Evolutionary conservation across 1,140 invertebrate species (phyloP).

Genomic region (Apocrypta bakeri): DNA sequence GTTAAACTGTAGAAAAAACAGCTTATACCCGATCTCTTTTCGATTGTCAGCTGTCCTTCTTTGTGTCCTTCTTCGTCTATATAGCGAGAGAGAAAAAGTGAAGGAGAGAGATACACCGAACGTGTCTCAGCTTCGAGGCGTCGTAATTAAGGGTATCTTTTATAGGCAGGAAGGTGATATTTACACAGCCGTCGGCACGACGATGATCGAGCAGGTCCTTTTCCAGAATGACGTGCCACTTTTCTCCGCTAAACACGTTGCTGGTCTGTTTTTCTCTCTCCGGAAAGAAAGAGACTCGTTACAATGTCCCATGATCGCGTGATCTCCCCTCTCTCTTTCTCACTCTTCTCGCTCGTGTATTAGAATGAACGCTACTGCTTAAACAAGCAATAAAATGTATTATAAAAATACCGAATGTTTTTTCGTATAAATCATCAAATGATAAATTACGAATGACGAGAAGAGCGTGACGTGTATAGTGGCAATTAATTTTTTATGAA

Average conservation of each 20-base stretch:
- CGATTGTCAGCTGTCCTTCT: neutral
- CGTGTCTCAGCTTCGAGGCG: constrained; percentile 35
- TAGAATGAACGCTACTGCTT: constrained; percentile 17
- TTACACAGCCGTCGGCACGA: constrained; percentile 68
- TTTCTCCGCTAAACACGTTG: constrained; percentile 52
- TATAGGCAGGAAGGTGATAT: constrained; percentile 70
- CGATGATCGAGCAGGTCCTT: constrained; percentile 68
- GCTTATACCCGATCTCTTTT: neutral
- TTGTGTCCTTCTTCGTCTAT: neutral
- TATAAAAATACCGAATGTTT: constrained; percentile 34
- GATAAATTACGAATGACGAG: constrained; percentile 45
- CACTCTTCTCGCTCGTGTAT: neutral
- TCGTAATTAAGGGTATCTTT: constrained; percentile 68
- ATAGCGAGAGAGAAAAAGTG: neutral
- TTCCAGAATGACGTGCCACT: constrained; percentile 65
- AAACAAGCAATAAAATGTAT: constrained; percentile 37
- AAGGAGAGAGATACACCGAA: neutral
- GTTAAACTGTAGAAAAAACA: constrained; percentile 43
- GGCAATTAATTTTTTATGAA: neutral
- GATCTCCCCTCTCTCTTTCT: neutral
- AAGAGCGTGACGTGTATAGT: neutral
- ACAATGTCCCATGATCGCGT: constrained; percentile 42
- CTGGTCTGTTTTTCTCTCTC: constrained; percentile 51
- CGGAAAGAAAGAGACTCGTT: neutral
- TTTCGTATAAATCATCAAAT: constrained; percentile 20